Base-by-base conservation (phyloP, 2,113 vertebrate species). In the Anser cygnoides region DNA sequence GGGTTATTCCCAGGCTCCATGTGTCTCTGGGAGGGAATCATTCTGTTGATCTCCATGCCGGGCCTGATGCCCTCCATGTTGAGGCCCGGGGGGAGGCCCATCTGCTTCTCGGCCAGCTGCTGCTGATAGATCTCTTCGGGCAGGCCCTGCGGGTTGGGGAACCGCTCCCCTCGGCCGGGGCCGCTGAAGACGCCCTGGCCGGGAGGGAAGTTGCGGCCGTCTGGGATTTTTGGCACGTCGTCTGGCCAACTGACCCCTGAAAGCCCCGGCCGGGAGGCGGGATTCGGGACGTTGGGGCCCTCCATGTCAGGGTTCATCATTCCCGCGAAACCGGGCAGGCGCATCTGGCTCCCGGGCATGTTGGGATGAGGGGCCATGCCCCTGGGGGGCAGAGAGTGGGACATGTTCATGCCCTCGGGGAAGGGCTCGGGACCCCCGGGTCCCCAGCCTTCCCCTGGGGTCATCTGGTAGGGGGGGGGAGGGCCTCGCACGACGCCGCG, bases 261-360 rank as follows among this genome's bases (percentile, higher is more conserved):
- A 92, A 98, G 98, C 75, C 99, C 99, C 33, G 99, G 98, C 93
- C 99, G 98, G 11, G 98, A 97, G 31, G 98, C 91, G 0, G 98
- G 96, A 94, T 98, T 99, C 2, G 99, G 98, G 91, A 99, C 98
- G 15, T 17, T 97, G 11, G 98, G 97, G 62, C 98, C 99, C 61
- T 99, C 99, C 98, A 99, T 99, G 22, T 99, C 99, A 29, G 99
- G 98, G 96, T 99, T 99, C 93, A 99, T 99, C 99, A 99, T 99
- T 65, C 99, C 99, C 46, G 99, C 98, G 94, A 99, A 99, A 62
- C 98, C 98, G 75, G 99, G 99, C 97, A 99, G 98, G 93, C 99
- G 98, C 98, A 99, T 99, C 96, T 98, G 98, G 97, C 96, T 93
- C 73, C 98, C 98, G 0, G 98, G 98, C 89, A 98, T 95, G 3